Conservation (phyloP, 30 jellyfish, hydroid and myxozoan species). For the Clytia hemisphaerica region DNA sequence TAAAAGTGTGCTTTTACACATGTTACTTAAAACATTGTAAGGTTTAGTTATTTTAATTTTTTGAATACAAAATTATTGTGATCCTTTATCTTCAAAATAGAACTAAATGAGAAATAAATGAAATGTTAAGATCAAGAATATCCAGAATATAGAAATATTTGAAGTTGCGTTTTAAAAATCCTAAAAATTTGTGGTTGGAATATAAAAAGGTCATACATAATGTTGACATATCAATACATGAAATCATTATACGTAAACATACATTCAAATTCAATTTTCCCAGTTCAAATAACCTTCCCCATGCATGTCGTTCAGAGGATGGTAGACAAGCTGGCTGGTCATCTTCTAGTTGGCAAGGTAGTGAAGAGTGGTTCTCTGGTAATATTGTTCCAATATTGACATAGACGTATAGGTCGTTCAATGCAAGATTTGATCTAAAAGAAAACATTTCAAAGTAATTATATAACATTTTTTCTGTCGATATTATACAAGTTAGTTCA, state of each 20-base stretch:
- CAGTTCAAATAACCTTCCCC: conserved; percentile 75
- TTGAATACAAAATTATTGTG: no score
- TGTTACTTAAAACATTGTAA: no score
- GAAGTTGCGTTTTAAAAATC: no score
- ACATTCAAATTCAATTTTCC: conserved; percentile 65
- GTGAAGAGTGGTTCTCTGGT: not conserved
- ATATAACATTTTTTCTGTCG: no score
- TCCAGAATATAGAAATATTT: no score
- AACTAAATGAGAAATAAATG: not conserved
- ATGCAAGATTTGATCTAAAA: conserved; percentile 23
- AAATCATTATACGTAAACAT: not conserved
- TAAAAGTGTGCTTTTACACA: no score
- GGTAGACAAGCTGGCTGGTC: conserved; percentile 77
- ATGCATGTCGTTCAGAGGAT: conserved; percentile 58
- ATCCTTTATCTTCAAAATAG: no score
- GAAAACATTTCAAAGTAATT: not conserved
- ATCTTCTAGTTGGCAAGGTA: conserved; percentile 32
- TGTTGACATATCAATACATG: not conserved
- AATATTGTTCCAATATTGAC: conserved; percentile 22
- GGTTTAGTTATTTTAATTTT: no score
- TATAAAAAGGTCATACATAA: no score
- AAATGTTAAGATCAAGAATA: not conserved
- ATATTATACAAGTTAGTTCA: no score
- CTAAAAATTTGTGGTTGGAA: no score
- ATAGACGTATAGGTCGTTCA: conserved; percentile 51